phyloP scores from a whole-genome alignment of 2,888 invertebrate genomes.

The Aquatica leii region DNA sequence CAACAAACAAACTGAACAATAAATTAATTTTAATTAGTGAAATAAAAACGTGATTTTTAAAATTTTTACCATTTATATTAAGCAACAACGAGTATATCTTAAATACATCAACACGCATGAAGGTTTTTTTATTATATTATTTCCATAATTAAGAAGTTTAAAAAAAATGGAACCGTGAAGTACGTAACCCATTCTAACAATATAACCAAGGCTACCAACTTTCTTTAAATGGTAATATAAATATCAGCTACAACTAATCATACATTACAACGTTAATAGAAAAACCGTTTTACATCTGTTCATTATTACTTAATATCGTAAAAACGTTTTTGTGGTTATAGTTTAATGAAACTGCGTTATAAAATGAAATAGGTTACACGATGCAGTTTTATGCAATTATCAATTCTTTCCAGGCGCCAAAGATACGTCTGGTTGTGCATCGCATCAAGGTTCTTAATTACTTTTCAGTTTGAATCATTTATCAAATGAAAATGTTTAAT shows the following conservation, averaged over 20 bases:
- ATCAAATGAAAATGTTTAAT: not conserved
- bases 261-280: conserved; percentile 22
- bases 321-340: conserved; percentile 13
- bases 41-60: too few species aligned
- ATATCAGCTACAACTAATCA: conserved; percentile 31
- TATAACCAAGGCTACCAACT: conserved; percentile 28
- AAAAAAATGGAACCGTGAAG: conserved; percentile 31
- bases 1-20: too few species aligned
- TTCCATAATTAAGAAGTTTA: conserved; percentile 19
- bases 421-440: conserved; percentile 4
- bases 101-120: too few species aligned
- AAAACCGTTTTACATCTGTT: conserved; percentile 20
- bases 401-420: conserved; percentile 8
- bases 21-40: too few species aligned
- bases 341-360: not conserved
- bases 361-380: conserved; percentile 3
- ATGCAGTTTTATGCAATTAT: conserved; percentile 11
- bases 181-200: conserved; percentile 28
- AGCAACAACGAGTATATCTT: too few species aligned
- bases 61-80: too few species aligned
- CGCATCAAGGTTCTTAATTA: conserved; percentile 4
- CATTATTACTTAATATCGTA: conserved; percentile 17
- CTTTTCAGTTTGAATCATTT: too few species aligned
- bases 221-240: conserved; percentile 36
- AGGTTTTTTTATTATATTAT: conserved; percentile 4